These are phyloP conservation scores for Pristionchus entomophagus DNA, from an alignment of 2,888 invertebrate species.

Conservation along the genomic window DNA sequence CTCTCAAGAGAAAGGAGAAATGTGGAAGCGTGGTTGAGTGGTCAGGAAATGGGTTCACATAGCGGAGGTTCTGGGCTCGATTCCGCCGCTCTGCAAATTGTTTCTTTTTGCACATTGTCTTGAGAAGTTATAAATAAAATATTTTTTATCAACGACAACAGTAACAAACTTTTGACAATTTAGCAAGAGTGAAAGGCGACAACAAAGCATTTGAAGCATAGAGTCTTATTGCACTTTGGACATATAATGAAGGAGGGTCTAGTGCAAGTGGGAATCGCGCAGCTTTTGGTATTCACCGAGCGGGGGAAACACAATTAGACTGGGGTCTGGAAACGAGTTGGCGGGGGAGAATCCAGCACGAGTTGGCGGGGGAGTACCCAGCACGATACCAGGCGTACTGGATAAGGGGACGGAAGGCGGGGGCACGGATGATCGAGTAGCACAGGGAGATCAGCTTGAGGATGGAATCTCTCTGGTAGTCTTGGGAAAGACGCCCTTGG, in stretches of 20 bases:
- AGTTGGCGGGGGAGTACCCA: neutral
- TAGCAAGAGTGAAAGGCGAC: neutral
- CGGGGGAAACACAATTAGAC: neutral
- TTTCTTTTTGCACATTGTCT: too few relatives aligned
- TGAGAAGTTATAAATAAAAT: too few relatives aligned
- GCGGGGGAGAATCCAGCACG: too few relatives aligned
- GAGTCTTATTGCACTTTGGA: neutral
- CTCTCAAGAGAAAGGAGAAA: too few relatives aligned
- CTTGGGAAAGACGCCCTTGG: too few relatives aligned
- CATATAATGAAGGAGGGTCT: neutral
- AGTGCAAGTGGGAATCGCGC: too few relatives aligned
- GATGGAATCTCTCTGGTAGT: neutral
- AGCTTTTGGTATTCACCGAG: slow-evolving; percentile 78
- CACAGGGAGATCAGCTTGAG: neutral
- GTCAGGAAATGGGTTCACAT: too few relatives aligned
- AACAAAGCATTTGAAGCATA: neutral
- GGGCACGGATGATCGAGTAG: neutral
- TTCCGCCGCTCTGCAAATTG: too few relatives aligned
- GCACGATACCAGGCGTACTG: neutral
- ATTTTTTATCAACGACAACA: too few relatives aligned
- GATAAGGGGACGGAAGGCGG: neutral
- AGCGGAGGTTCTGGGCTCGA: too few relatives aligned
- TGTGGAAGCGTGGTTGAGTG: too few relatives aligned
- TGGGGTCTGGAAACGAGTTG: neutral
- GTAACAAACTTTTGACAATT: too few relatives aligned